phyloP scores from a whole-genome alignment of 2,113 vertebrate genomes.

The Hirundichthys speculiger region DNA sequence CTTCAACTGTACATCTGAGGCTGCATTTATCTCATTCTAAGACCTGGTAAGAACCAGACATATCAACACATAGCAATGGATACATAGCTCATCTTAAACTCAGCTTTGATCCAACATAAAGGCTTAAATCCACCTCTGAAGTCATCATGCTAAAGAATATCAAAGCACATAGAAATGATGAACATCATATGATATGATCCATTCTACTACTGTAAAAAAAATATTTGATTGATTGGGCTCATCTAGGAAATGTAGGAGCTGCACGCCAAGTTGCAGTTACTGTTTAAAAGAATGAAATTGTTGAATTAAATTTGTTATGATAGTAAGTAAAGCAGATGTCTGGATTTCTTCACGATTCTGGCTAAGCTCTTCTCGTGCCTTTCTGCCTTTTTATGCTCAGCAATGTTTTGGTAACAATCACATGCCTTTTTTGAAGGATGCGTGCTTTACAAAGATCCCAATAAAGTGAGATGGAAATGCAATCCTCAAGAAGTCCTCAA shows the following conservation, averaged over 20 bases:
- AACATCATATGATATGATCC: too few relatives aligned
- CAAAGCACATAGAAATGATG: too few relatives aligned
- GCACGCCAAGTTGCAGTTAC: neutral
- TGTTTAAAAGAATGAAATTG: conserved; percentile 29
- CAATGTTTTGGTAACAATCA: conserved; percentile 41
- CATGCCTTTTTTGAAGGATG: conserved; percentile 20
- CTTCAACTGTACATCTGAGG: too few relatives aligned
- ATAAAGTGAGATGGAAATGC: conserved; percentile 35
- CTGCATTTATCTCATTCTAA: too few relatives aligned
- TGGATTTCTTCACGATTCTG: conserved; percentile 31
- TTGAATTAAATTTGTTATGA: conserved; percentile 36
- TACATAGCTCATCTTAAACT: too few relatives aligned
- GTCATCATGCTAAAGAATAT: too few relatives aligned
- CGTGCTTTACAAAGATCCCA: conserved; percentile 10
- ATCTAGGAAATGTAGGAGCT: conserved; percentile 9
- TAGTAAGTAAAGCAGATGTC: conserved; percentile 40
- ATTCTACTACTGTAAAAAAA: neutral
- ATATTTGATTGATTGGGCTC: conserved; percentile 21
- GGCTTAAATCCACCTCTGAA: too few relatives aligned
- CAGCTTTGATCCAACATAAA: too few relatives aligned
- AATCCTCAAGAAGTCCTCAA: neutral
- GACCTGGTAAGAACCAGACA: too few relatives aligned
- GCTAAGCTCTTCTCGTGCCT: conserved; percentile 8
- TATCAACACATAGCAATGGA: too few relatives aligned
- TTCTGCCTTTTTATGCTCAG: conserved; percentile 15